phyloP scores from a whole-genome alignment of 2,888 invertebrate species.

The Limnephilus rhombicus region DNA sequence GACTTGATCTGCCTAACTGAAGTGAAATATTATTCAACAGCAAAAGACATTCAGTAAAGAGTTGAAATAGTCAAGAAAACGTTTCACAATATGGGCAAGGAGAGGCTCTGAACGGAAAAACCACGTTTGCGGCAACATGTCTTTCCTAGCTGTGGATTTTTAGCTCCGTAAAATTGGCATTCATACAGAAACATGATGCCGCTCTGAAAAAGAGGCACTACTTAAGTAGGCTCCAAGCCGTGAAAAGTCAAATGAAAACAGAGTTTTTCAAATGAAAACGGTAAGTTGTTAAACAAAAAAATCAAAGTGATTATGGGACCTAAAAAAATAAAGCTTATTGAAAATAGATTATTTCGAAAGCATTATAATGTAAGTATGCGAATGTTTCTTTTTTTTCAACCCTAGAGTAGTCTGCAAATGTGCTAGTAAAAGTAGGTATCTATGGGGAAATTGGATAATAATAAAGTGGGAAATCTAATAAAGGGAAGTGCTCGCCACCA shows the following conservation, averaged over 20 bases:
- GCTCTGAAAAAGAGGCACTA: background rate
- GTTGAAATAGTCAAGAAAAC: background rate
- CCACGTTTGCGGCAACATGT: background rate
- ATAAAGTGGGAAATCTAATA: slow-evolving; percentile 53
- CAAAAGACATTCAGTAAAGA: background rate
- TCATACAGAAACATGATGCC: background rate
- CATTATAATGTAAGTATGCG: background rate
- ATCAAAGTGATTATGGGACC: background rate
- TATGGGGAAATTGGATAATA: background rate
- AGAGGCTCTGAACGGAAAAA: background rate
- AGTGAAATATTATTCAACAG: background rate
- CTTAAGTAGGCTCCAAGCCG: background rate
- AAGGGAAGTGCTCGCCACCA: slow-evolving; percentile 49
- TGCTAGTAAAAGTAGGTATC: background rate
- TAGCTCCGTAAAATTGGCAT: background rate
- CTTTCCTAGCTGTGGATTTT: background rate
- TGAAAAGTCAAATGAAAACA: background rate
- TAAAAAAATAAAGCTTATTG: background rate
- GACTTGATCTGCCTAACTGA: background rate
- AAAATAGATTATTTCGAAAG: background rate
- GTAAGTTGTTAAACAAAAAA: background rate
- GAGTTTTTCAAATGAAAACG: background rate
- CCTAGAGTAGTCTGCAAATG: background rate
- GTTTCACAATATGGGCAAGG: background rate
- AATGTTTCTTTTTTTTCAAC: background rate